These are phyloP conservation scores for Puma concolor DNA, from an alignment of 2,113 vertebrate species.

Conservation along the genomic window DNA sequence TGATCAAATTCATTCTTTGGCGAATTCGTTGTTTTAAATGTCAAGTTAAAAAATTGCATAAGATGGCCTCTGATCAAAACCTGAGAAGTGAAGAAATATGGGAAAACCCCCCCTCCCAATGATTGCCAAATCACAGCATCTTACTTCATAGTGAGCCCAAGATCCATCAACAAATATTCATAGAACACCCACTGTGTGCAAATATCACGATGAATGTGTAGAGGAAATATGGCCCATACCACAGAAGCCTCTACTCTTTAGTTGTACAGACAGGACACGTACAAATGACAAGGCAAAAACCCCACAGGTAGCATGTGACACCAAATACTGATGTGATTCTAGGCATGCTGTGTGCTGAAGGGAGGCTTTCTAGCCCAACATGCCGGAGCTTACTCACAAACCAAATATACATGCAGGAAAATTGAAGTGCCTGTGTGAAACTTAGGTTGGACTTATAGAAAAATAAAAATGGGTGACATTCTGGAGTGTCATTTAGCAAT, in stretches of 20 bases:
- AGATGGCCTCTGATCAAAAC: neutral
- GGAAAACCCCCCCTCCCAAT: neutral
- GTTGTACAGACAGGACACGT: neutral
- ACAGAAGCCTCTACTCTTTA: neutral
- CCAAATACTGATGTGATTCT: neutral
- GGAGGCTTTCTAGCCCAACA: neutral
- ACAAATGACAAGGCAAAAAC: neutral
- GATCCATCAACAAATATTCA: neutral
- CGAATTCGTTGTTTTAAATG: neutral
- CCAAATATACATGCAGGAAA: neutral
- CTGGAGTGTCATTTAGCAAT: neutral
- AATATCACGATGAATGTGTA: neutral
- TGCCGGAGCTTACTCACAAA: neutral
- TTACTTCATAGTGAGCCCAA: neutral
- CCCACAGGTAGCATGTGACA: neutral
- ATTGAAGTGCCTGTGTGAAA: neutral
- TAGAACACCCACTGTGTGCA: neutral
- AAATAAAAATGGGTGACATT: neutral
- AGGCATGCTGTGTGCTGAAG: neutral
- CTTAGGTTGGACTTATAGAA: neutral
- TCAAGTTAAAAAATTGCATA: neutral
- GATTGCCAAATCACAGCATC: neutral
- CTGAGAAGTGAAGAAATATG: neutral
- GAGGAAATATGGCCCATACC: neutral
- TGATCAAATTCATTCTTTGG: neutral